Evolutionary conservation across 2,113 vertebrate species (phyloP).

Genomic region (Enhydra lutris): DNA sequence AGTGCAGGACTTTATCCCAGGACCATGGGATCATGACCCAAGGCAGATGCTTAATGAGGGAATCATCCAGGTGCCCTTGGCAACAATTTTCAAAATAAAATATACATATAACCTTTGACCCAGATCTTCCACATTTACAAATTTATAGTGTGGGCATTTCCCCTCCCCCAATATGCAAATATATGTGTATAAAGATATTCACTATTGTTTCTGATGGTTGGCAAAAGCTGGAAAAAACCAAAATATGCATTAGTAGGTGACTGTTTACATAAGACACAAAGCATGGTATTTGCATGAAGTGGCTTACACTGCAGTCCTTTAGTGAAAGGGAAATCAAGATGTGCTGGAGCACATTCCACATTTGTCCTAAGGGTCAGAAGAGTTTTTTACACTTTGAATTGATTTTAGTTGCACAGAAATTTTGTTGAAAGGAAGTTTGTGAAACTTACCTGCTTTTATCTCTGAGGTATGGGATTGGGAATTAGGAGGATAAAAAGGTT

Average conservation of each 20-base stretch:
- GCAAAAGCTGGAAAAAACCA: background rate
- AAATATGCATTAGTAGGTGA: background rate
- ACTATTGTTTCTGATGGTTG: background rate
- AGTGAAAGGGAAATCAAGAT: background rate
- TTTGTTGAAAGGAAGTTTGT: background rate
- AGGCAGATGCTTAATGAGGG: no score
- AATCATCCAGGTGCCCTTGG: background rate
- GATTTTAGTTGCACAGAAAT: background rate
- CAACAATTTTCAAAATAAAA: background rate
- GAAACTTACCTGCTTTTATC: background rate
- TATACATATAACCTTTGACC: background rate
- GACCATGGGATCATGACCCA: no score
- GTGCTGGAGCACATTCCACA: rapidly evolving
- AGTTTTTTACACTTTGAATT: background rate
- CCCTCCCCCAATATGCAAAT: background rate
- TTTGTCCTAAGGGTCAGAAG: background rate
- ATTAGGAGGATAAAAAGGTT: background rate
- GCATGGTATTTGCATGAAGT: background rate
- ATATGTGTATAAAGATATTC: background rate
- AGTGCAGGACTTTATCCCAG: no score
- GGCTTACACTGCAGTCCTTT: background rate
- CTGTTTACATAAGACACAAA: background rate
- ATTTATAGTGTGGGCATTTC: background rate
- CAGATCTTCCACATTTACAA: background rate
- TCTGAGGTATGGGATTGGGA: background rate